Conservation (phyloP, 1,140 invertebrate genomes). For the Lamellibrachia luymesi region DNA sequence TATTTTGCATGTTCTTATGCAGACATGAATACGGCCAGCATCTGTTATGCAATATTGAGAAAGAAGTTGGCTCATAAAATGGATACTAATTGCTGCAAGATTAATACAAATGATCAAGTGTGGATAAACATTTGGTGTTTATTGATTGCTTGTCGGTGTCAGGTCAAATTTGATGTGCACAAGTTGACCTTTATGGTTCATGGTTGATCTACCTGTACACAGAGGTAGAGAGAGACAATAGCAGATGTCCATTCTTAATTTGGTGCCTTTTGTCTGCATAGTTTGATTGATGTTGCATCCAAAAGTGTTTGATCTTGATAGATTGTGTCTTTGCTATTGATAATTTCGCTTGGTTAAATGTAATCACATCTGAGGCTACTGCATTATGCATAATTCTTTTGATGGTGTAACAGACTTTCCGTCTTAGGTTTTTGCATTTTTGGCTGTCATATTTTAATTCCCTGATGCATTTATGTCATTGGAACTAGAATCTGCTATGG, state of each 20-base stretch:
- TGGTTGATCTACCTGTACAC: neutral
- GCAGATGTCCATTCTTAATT: neutral
- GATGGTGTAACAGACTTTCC: neutral
- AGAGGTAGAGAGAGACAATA: neutral
- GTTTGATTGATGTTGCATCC: neutral
- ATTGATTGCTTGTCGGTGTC: neutral
- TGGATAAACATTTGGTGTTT: slow-evolving; percentile 1
- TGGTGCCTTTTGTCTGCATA: neutral
- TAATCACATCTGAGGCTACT: neutral
- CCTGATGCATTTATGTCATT: neutral
- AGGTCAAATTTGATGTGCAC: neutral
- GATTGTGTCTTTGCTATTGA: neutral
- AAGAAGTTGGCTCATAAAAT: neutral
- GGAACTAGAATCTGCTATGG: neutral
- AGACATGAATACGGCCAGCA: neutral
- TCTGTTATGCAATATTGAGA: neutral
- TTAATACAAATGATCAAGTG: neutral
- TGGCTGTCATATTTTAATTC: neutral
- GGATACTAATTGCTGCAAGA: neutral
- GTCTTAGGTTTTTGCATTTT: neutral
- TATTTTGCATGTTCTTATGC: neutral
- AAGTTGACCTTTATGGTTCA: slow-evolving; percentile 1
- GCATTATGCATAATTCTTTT: slow-evolving; percentile 1
- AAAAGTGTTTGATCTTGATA: neutral
- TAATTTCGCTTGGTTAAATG: neutral